Evolutionary conservation across 1,140 invertebrate species (phyloP).

Genomic region (Zaprionus lachaisei): DNA sequence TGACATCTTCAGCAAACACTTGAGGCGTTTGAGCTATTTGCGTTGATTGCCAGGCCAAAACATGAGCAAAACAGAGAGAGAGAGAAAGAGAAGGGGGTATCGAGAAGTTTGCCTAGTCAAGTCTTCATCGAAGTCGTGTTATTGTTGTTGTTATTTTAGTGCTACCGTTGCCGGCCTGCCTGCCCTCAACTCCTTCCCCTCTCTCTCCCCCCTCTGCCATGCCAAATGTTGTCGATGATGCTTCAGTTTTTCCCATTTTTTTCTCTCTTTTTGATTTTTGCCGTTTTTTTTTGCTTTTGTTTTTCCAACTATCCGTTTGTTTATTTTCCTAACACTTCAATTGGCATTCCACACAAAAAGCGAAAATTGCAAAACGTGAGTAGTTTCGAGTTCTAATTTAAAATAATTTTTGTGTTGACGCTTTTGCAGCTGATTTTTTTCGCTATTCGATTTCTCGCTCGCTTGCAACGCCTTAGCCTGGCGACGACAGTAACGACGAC

Average conservation of each 20-base stretch:
- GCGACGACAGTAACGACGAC: neutral
- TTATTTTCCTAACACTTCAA: slow-evolving; percentile 83
- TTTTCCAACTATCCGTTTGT: slow-evolving; percentile 74
- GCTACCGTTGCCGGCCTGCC: slow-evolving; percentile 64
- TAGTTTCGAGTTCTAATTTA: slow-evolving; percentile 83
- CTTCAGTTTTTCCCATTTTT: slow-evolving; percentile 65
- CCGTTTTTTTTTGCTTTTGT: slow-evolving; percentile 30
- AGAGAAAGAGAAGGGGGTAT: slow-evolving; percentile 18
- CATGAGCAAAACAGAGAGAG: slow-evolving; percentile 27
- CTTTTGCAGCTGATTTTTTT: slow-evolving; percentile 70
- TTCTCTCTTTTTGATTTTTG: slow-evolving; percentile 36
- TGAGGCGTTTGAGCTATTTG: slow-evolving; percentile 82
- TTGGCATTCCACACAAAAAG: slow-evolving; percentile 81
- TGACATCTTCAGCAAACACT: slow-evolving; percentile 82
- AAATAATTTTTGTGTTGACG: slow-evolving; percentile 83
- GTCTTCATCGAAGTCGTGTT: slow-evolving; percentile 66
- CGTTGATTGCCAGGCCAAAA: slow-evolving; percentile 75
- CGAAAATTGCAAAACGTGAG: slow-evolving; percentile 83
- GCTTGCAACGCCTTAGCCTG: slow-evolving; percentile 38
- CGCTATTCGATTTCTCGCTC: slow-evolving; percentile 30
- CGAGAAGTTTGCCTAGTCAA: slow-evolving; percentile 37
- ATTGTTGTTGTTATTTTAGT: slow-evolving; percentile 80
- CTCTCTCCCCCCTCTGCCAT: slow-evolving; percentile 6
- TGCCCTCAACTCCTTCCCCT: slow-evolving; percentile 13
- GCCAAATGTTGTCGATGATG: slow-evolving; percentile 69